A percentile compares a stretch with the other conserved stretches of the same genome.
Conservation (phyloP, 2,888 invertebrate species). For the Dryomyza anilis region DNA sequence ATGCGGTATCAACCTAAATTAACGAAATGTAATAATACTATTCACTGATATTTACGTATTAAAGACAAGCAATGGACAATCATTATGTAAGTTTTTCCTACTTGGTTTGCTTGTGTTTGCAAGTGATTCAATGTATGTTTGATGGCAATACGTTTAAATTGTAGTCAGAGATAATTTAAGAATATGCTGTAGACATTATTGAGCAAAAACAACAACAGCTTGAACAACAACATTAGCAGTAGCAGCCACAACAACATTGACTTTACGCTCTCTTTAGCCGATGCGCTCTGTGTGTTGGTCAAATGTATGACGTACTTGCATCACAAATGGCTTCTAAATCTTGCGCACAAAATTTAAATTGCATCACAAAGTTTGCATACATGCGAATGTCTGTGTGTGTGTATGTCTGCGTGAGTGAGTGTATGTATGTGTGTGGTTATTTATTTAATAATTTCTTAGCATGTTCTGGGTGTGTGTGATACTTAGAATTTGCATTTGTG, state of each 20-base stretch:
- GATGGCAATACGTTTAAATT: slow-evolving; percentile 13
- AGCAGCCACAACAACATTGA: neutral
- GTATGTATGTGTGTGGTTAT: slow-evolving; percentile 3
- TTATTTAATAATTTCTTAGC: neutral
- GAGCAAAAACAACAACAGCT: slow-evolving; percentile 1
- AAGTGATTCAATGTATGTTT: neutral
- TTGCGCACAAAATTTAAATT: neutral
- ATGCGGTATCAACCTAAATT: too few relatives aligned
- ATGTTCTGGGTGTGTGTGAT: neutral
- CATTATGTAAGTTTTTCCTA: neutral
- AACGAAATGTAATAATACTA: too few relatives aligned
- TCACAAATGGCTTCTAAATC: too few relatives aligned
- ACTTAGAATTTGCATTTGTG: neutral
- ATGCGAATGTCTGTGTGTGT: neutral
- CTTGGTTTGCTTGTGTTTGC: neutral
- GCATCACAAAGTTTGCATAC: neutral
- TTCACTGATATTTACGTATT: too few relatives aligned
- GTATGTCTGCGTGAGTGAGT: neutral
- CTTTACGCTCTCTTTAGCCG: too few relatives aligned
- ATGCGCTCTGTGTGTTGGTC: too few relatives aligned
- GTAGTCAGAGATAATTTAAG: slow-evolving; percentile 21
- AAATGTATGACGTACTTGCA: too few relatives aligned
- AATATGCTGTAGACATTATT: slow-evolving; percentile 9
- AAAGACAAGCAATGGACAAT: too few relatives aligned
- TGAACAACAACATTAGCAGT: neutral